phyloP scores from a whole-genome alignment of 2,888 invertebrate genomes.

The Luperina nickerlii region DNA sequence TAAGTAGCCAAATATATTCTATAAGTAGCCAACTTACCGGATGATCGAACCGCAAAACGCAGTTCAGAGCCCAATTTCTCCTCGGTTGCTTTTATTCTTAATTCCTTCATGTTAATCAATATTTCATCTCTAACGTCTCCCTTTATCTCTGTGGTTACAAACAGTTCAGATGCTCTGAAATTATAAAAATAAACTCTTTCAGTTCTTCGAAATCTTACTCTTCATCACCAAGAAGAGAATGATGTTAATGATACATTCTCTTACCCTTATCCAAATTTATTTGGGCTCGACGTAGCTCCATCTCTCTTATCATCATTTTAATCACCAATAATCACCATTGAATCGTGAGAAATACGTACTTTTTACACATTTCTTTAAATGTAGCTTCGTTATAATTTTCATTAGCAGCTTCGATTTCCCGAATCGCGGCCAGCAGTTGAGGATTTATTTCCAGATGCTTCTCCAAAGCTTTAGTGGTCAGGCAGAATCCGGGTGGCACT shows the following conservation, averaged over 20 bases:
- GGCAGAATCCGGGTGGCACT: constrained; percentile 93
- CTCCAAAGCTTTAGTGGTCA: constrained; percentile 92
- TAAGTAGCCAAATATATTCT: no score
- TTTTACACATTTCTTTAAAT: constrained; percentile 88
- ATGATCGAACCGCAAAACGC: constrained; percentile 92
- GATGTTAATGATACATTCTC: not conserved
- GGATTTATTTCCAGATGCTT: constrained; percentile 88
- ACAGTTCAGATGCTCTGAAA: constrained; percentile 84
- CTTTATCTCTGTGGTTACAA: constrained; percentile 81
- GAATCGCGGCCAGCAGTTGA: constrained; percentile 85
- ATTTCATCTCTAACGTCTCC: constrained; percentile 82
- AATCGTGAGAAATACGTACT: constrained; percentile 68
- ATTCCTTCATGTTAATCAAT: constrained; percentile 74
- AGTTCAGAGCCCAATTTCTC: constrained; percentile 76
- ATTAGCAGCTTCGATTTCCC: constrained; percentile 88
- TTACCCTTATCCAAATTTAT: not conserved
- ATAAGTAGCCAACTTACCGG: constrained; percentile 73
- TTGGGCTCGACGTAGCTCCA: not conserved
- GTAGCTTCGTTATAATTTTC: constrained; percentile 84
- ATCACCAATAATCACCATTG: not conserved
- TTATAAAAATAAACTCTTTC: not conserved
- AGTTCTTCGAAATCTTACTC: not conserved
- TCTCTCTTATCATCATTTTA: not conserved
- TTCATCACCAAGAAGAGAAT: not conserved
- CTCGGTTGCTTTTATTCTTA: constrained; percentile 74